Conservation (phyloP, 2,888 invertebrate species). For the Pantelozetes paolii region DNA sequence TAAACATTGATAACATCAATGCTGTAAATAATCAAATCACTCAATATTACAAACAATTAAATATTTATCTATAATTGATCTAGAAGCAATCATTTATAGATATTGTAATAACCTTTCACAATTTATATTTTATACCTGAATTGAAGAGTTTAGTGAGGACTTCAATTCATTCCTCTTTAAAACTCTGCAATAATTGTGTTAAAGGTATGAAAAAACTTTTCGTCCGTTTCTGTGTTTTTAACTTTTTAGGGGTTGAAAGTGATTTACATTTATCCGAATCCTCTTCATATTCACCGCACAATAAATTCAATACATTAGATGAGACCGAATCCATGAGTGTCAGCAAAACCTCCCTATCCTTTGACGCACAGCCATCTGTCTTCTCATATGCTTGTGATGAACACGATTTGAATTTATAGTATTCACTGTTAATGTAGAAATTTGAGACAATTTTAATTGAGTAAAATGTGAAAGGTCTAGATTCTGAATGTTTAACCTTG, state of each 20-base stretch:
- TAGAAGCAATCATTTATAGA: too few relatives aligned
- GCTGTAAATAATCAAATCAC: too few relatives aligned
- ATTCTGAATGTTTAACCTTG: too few relatives aligned
- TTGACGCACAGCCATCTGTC: not conserved
- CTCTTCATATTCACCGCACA: constrained; percentile 21
- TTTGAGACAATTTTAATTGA: too few relatives aligned
- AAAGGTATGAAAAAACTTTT: constrained; percentile 5
- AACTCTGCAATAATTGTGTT: not conserved
- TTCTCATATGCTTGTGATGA: not conserved
- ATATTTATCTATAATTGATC: too few relatives aligned
- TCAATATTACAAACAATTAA: too few relatives aligned
- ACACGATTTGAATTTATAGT: constrained; percentile 1
- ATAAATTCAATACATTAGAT: not conserved
- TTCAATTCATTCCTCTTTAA: not conserved
- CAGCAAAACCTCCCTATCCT: not conserved
- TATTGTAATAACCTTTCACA: too few relatives aligned
- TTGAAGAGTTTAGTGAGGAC: too few relatives aligned
- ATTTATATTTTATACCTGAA: too few relatives aligned
- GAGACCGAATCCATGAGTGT: not conserved
- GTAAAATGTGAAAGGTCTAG: too few relatives aligned
- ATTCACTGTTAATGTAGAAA: not conserved
- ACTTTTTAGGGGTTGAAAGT: not conserved
- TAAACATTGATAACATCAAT: too few relatives aligned
- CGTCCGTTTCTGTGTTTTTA: not conserved
- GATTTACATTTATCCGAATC: constrained; percentile 4